Evolutionary conservation across 1,140 invertebrate genomes (phyloP), one percentile per base, ranked within the genome.

Genomic region (Centruroides vittatus): DNA sequence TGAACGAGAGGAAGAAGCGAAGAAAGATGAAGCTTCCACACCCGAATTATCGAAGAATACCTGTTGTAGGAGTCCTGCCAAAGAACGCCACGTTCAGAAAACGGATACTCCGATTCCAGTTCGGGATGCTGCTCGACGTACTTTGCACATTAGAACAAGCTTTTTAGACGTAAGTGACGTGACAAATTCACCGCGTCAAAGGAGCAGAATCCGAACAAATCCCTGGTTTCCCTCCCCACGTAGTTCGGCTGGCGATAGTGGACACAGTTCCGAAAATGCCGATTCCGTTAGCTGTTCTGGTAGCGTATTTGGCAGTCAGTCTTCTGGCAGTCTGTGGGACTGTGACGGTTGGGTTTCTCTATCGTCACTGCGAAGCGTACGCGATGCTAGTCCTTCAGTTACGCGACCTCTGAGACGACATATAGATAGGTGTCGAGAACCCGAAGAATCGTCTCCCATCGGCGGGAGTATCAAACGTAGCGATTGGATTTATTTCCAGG

Each of bases 291-390:
- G 41, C 41, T 41, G 41, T 41, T 41, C 57, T 12, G 61, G 61
- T 13, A 60, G 62, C 35, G 62, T 57, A 47, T 63, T 63, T 11
- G 62, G 62, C 34, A 63, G 62, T 35, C 62, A 63, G 13, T 63
- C 62, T 12, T 59, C 57, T 51, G 62, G 62, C 35, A 61, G 53
- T 35, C 50, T 60, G 36, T 63, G 62, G 62, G 59, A 60, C 8
- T 41, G 41, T 8, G 41, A 41, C 41, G 41, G 41, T 41, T 41
- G 41, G 41, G 41, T 41, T 51, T 51, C 50, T 5, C n/a, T 51
- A 5, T 13, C 50, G 12, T 51, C 50, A 11, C 10, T 51, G 12
- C 12, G 50, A 34, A 51, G 50, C 23, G 23, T 13, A 6, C 50
- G 50, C 10, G 50, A 51, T 13, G 12, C 50, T 51, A 51, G 50